Conservation (phyloP, 2,888 invertebrate genomes). For the Ormyrus thymus region DNA sequence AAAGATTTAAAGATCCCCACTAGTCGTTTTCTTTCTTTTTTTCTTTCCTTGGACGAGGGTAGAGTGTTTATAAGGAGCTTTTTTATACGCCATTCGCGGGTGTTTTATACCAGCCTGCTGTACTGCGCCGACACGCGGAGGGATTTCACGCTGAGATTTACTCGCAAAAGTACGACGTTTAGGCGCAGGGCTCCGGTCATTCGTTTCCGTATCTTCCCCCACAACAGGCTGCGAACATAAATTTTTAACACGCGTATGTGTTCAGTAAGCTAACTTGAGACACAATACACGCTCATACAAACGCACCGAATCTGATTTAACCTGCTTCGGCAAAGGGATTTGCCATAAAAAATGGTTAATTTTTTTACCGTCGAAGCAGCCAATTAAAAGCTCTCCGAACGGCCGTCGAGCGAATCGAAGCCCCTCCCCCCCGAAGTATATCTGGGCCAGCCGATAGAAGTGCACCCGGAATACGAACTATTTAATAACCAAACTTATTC, state of each 20-base stretch:
- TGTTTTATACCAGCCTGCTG: slow-evolving; percentile 12
- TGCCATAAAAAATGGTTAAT: too few species aligned
- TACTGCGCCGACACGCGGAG: neutral
- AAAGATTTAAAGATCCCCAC: too few species aligned
- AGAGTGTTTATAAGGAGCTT: neutral
- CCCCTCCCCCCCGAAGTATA: too few species aligned
- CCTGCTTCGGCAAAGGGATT: too few species aligned
- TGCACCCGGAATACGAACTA: slow-evolving; percentile 56
- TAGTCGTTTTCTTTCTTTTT: too few species aligned
- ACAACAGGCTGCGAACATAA: slow-evolving; percentile 16
- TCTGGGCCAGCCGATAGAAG: too few species aligned
- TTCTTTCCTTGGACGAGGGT: neutral
- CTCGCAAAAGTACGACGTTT: slow-evolving; percentile 30
- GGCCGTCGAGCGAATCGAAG: too few species aligned
- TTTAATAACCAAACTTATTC: slow-evolving; percentile 69
- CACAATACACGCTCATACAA: neutral
- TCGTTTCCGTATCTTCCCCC: slow-evolving; percentile 15
- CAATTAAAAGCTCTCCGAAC: too few species aligned
- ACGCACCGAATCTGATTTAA: too few species aligned
- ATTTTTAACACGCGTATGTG: slow-evolving; percentile 31
- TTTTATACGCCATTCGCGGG: slow-evolving; percentile 17
- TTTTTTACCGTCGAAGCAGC: too few species aligned
- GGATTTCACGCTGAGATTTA: slow-evolving; percentile 38
- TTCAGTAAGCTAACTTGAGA: slow-evolving; percentile 34
- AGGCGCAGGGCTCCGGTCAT: neutral